Evolutionary conservation across 2,113 vertebrate species (phyloP), one percentile per base, ranked within the genome.

Genomic region (Pterophyllum scalare): DNA sequence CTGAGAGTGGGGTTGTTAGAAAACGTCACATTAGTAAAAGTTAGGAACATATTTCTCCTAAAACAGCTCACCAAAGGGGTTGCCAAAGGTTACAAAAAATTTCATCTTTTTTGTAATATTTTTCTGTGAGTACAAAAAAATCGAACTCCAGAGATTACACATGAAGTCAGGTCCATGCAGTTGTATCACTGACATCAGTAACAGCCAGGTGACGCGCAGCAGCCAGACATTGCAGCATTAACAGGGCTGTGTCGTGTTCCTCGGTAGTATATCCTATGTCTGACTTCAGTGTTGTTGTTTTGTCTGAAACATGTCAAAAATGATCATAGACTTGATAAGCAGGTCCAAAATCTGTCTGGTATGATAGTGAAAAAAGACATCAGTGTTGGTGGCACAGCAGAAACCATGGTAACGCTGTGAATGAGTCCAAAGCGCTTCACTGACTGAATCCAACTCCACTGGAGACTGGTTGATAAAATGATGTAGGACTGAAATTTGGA

Each of bases 161-260:
- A 77, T 77, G 77, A 81, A 24, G 22, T 75, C 72, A 70, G 78
- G 12, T 3, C 59, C 17, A 65, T 75, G 77, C 13, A n/a, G 56
- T 72, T 31, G 43, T 72, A 33, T 81, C 75, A 33, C 65, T 88
- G 78, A 82, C 75, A 82, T 83, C 83, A 75, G 28, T 78, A 81
- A 43, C 57, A 72, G 75, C 38, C 65, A 59, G 20, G 64, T 75
- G 79, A 75, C 5, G 13, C 2, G 59, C 12, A 3, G 31, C 67
- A 28, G 74, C 58, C 52, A 40, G 56, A 85, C 77, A 54, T 40
- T 49, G 76, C 24, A 43, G 64, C 70, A 28, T 54, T 84, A 60
- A 59, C 82, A 75, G 5, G 40, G 15, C 58, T 2, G 76, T 87
- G 84, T 56, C 74, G 1, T 54, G 67, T 54, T 85, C 80, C 33